Base-by-base conservation (phyloP, 2,888 invertebrate species). In the Orthonychiurus folsomi region DNA sequence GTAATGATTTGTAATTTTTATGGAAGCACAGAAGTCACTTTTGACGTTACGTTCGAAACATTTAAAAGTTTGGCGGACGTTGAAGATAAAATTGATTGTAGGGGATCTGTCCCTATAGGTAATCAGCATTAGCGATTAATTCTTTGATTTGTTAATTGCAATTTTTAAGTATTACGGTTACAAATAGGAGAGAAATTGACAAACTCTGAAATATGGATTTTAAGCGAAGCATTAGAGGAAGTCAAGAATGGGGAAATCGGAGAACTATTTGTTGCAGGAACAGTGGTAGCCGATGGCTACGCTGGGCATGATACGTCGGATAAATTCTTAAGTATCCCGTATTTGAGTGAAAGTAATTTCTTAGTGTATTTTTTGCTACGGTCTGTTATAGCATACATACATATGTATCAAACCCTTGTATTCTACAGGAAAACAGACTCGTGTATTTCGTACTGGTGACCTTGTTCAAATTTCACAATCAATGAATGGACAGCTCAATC, bases 21-120 rank as follows among this genome's bases (percentile, higher is more conserved):
- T 74, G 93, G 93, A 0, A 91, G 92, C 69, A 93, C 93, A 0
- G 93, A 93, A 76, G 85, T 91, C 0, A 91, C 92, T 87, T 93
- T 91, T 0, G 93, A 93, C 75, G 90, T 93, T 2, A 90, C 91
- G 0, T 91, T 84, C 74, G 85, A 87, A 71, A 80, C 86, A 0
- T 80, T 91, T 72, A 82, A 82, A 63, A 81, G 80, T 58, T 74
- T 78, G 18, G 61, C 72, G 24, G 74, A 75, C 21, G 72, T 62
- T 62, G 80, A 80, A 2, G 85, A 87, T 68, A 74, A 89, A 63
- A 47, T 53, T 9, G 56, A 25, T n/a, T 3, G 26, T 0, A 58
- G 24, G n/a, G 21, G 12, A 23, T 56, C 56, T 18, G 65, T 65
- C n/a, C 65, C 65, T 15, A 37, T 65, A 2, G 64, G 64, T 61